Conservation (phyloP, 2,797 vertebrate genomes). For the Sparus aurata region DNA sequence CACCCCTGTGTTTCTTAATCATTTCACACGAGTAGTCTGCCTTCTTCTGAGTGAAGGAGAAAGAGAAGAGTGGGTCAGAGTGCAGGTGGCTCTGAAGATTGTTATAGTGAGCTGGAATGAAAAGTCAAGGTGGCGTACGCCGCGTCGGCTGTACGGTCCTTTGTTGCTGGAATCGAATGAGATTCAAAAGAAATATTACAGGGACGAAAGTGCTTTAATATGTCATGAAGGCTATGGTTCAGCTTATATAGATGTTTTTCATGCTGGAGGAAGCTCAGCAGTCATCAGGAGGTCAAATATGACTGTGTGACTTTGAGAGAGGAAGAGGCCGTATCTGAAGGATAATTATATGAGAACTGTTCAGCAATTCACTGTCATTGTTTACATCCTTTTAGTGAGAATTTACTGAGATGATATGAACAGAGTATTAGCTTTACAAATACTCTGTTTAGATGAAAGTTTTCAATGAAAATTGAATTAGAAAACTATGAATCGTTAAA, state of each 20-base stretch:
- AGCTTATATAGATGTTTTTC: neutral
- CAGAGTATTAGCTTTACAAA: neutral
- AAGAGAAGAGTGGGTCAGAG: constrained; percentile 29
- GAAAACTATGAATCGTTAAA: neutral
- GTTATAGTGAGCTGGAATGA: constrained; percentile 10
- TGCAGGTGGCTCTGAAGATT: constrained; percentile 8
- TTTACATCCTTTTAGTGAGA: neutral
- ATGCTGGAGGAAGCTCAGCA: neutral
- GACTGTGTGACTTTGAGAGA: constrained; percentile 10
- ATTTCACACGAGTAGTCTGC: constrained; percentile 30
- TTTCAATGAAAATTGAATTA: neutral
- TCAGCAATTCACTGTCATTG: constrained; percentile 7
- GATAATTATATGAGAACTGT: neutral
- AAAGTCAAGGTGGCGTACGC: constrained; percentile 5
- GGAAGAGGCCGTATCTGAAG: constrained; percentile 4
- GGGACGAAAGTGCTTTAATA: neutral
- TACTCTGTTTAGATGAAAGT: neutral
- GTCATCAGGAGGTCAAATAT: constrained; percentile 2
- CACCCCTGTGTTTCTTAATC: constrained; percentile 38
- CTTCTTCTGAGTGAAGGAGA: constrained; percentile 23
- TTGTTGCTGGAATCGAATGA: constrained; percentile 14
- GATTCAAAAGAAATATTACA: constrained; percentile 34
- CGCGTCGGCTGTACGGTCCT: neutral
- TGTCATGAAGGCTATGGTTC: constrained; percentile 13
- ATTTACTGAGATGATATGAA: neutral